A percentile compares a stretch with the other conserved stretches of the same genome.
Evolutionary conservation across 2,888 invertebrate genomes (phyloP).

Genomic region (Drosophila niveifrons): DNA sequence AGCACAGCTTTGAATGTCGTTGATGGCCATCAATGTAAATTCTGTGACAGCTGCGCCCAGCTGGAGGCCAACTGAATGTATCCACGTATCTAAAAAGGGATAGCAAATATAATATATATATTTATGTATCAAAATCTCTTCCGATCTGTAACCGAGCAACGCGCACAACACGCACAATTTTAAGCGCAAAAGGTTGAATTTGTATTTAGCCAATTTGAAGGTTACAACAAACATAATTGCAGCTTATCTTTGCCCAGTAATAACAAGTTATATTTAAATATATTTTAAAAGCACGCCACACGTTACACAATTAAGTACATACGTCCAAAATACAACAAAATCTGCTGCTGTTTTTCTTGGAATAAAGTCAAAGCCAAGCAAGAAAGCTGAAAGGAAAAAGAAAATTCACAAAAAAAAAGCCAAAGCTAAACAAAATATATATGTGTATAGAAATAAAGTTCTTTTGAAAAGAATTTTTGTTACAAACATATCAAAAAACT

Average conservation of each 20-base stretch:
- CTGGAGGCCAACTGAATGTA: conserved; percentile 16
- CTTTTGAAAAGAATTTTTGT: not conserved
- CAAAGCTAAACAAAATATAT: not conserved
- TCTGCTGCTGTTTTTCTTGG: not conserved
- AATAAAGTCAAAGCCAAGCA: not conserved
- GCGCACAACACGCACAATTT: not conserved
- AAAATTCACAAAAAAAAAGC: conserved; percentile 3
- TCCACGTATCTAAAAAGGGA: not conserved
- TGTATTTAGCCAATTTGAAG: not conserved
- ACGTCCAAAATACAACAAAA: not conserved
- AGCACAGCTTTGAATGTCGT: not conserved
- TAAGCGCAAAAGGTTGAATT: not conserved
- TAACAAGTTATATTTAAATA: not conserved
- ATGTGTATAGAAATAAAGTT: not conserved
- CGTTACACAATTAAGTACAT: not conserved
- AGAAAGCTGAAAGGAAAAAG: not conserved
- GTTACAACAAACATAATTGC: conserved; percentile 7
- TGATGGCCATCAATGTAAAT: conserved; percentile 34
- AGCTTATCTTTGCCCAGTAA: not conserved
- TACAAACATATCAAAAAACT: not conserved
- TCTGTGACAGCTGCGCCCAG: conserved; percentile 12
- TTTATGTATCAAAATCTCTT: not conserved
- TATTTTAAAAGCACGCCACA: not conserved
- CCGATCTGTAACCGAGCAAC: conserved; percentile 37
- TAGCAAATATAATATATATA: conserved; percentile 8